These are phyloP conservation scores for Euphydryas editha DNA, from an alignment of 2,888 invertebrate genomes.

Conservation along the genomic window DNA sequence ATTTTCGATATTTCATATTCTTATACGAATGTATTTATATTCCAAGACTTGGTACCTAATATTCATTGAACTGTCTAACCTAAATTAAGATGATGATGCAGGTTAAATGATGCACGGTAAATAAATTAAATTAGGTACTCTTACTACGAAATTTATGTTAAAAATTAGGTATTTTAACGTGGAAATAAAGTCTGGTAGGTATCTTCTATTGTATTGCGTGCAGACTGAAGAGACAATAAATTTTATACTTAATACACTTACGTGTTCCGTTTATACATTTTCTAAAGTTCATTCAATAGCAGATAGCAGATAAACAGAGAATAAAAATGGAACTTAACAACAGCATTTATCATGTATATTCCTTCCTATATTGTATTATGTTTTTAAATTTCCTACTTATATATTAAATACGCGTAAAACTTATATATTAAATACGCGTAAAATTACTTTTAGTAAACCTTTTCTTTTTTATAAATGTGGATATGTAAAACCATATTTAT, in stretches of 20 bases:
- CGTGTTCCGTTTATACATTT: conserved; percentile 39
- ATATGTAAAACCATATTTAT: no score
- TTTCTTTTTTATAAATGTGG: background rate
- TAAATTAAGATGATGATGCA: no score
- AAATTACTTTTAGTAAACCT: background rate
- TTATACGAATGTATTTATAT: background rate
- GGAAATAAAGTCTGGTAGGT: conserved; percentile 28
- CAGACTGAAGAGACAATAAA: conserved; percentile 39
- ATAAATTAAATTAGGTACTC: conserved; percentile 3
- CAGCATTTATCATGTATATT: background rate
- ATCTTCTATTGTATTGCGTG: conserved; percentile 40
- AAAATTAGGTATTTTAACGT: conserved; percentile 44
- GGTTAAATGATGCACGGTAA: no score
- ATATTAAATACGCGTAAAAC: background rate
- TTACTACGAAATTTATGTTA: conserved; percentile 32
- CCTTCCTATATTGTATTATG: background rate
- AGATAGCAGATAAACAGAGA: conserved; percentile 33
- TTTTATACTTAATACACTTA: conserved; percentile 44
- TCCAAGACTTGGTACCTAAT: background rate
- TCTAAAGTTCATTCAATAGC: conserved; percentile 32
- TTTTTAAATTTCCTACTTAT: background rate
- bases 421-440: background rate
- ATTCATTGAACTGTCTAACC: no score
- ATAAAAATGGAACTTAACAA: conserved; percentile 22
- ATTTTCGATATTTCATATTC: conserved; percentile 1